Conservation (phyloP, 2,888 invertebrate genomes). For the Selenia dentaria region DNA sequence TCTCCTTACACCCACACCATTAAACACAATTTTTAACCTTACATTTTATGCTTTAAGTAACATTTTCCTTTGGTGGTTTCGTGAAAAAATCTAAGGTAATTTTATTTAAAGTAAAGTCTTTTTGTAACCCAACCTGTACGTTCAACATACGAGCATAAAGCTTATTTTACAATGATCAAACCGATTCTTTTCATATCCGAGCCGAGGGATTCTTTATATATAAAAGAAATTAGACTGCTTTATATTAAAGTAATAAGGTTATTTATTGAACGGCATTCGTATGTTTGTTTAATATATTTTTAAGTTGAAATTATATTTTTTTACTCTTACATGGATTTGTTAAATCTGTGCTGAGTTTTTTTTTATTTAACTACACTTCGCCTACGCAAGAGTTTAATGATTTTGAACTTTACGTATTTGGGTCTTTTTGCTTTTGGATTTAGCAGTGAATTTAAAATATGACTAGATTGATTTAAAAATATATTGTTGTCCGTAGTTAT, state of each 20-base stretch:
- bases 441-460: no score
- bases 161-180: not conserved
- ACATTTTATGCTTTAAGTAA: not conserved
- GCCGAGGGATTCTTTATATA: not conserved
- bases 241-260: conserved; percentile 4
- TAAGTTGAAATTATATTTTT: conserved; percentile 9
- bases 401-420: no score
- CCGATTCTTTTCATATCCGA: not conserved
- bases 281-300: conserved; percentile 11
- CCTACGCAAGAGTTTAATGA: conserved; percentile 6
- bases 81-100: not conserved
- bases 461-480: no score
- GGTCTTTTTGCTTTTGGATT: no score
- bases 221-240: conserved; percentile 15
- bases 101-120: not conserved
- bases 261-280: conserved; percentile 12
- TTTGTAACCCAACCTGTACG: conserved; percentile 3
- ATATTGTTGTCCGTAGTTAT: no score
- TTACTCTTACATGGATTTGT: conserved; percentile 6
- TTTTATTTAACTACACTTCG: conserved; percentile 7
- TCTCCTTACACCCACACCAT: conserved; percentile 2
- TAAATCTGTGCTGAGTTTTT: not conserved
- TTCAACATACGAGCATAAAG: conserved; percentile 1
- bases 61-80: not conserved
- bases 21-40: not conserved